Conservation (phyloP, 1,140 invertebrate species). For the Metopolophium dirhodum region DNA sequence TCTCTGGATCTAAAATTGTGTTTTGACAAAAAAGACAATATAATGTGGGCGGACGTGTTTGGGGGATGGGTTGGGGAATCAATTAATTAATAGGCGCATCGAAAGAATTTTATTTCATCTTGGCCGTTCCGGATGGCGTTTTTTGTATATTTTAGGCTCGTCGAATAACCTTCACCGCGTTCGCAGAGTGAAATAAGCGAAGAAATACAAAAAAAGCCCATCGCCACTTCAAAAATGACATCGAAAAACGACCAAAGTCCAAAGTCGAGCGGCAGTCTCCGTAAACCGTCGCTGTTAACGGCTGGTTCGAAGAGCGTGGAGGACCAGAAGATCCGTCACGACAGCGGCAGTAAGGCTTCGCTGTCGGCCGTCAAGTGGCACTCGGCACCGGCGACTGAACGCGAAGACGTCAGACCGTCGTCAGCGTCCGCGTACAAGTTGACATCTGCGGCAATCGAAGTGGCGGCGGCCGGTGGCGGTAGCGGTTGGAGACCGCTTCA, state of each 20-base stretch:
- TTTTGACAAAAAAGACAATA: background rate
- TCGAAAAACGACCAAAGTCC: background rate
- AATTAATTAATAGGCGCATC: background rate
- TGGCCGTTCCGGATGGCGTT: background rate
- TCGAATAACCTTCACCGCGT: background rate
- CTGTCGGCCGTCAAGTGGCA: background rate
- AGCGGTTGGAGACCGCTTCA: background rate
- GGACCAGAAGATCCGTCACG: background rate
- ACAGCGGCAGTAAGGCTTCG: background rate
- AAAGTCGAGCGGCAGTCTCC: background rate
- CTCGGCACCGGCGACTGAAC: background rate
- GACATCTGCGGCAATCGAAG: background rate
- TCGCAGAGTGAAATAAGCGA: background rate
- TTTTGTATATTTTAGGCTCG: background rate
- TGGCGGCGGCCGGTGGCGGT: background rate
- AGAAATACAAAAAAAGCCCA: background rate
- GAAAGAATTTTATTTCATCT: background rate
- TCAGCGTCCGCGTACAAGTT: background rate
- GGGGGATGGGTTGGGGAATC: background rate
- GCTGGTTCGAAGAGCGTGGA: background rate
- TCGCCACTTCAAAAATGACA: background rate
- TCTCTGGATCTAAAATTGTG: background rate
- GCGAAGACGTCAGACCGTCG: background rate
- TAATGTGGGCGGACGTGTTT: background rate
- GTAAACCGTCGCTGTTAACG: too few relatives aligned